phyloP scores from a whole-genome alignment of 2,888 invertebrate species.

The Agrotis exclamationis region DNA sequence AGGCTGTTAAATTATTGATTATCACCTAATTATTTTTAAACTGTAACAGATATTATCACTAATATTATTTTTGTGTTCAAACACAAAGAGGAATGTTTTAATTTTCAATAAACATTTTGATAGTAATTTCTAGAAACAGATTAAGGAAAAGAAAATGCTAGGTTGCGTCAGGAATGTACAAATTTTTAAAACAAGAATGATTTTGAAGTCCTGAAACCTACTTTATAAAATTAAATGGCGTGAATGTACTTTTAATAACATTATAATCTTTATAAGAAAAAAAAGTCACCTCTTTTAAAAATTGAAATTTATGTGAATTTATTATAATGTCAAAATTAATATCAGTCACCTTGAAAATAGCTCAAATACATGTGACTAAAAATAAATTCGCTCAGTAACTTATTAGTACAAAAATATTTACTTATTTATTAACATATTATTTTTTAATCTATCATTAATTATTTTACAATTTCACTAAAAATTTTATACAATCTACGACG shows the following conservation, averaged over 20 bases:
- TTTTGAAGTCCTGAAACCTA: slow-evolving; percentile 20
- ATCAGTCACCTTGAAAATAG: slow-evolving; percentile 54
- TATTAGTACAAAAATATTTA: slow-evolving; percentile 66
- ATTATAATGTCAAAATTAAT: slow-evolving; percentile 36
- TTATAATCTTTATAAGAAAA: slow-evolving; percentile 4
- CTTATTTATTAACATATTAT: slow-evolving; percentile 56
- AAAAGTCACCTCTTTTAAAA: neutral
- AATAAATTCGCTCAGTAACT: slow-evolving; percentile 68
- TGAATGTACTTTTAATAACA: slow-evolving; percentile 44
- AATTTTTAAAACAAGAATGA: slow-evolving; percentile 7
- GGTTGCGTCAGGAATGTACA: slow-evolving; percentile 55
- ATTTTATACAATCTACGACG: slow-evolving; percentile 57
- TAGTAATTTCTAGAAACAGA: slow-evolving; percentile 16
- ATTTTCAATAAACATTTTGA: slow-evolving; percentile 2
- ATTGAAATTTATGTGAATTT: slow-evolving; percentile 21
- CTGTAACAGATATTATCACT: slow-evolving; percentile 3
- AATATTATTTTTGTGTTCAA: slow-evolving; percentile 24
- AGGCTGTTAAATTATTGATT: slow-evolving; percentile 10
- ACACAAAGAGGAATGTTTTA: slow-evolving; percentile 56
- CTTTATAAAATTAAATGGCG: slow-evolving; percentile 20
- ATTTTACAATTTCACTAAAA: slow-evolving; percentile 65
- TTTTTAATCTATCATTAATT: slow-evolving; percentile 60
- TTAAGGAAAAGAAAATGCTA: slow-evolving; percentile 6
- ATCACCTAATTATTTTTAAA: slow-evolving; percentile 1
- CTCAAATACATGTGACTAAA: slow-evolving; percentile 53